A percentile compares a stretch with the other conserved stretches of the same genome.
These are phyloP conservation scores for Proteles cristata DNA, from an alignment of 2,113 vertebrate species.

Conservation along the genomic window DNA sequence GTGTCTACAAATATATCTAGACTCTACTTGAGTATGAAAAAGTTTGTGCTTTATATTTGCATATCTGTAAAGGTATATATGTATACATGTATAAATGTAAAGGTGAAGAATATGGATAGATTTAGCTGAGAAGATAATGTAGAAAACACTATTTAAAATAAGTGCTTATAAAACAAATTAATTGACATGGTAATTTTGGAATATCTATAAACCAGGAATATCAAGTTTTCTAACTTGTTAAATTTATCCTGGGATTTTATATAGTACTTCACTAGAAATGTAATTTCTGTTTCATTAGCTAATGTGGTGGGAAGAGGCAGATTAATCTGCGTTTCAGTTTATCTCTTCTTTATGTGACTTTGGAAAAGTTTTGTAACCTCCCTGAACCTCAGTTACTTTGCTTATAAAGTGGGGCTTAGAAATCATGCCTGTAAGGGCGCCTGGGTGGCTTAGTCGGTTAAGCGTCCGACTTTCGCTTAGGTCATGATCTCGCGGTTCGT, in stretches of 20 bases:
- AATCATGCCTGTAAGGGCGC: background rate
- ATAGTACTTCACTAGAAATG: slow-evolving; percentile 13
- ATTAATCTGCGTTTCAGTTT: slow-evolving; percentile 20
- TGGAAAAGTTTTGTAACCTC: background rate
- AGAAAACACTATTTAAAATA: background rate
- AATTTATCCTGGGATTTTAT: slow-evolving; percentile 39
- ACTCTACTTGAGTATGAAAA: background rate
- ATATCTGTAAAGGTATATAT: background rate
- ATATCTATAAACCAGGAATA: slow-evolving; percentile 22
- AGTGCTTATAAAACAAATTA: slow-evolving; percentile 32
- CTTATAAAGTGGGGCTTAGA: background rate
- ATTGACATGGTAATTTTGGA: background rate
- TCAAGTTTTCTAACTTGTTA: slow-evolving; percentile 7
- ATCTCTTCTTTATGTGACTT: background rate
- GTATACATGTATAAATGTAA: background rate
- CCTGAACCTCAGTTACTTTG: background rate
- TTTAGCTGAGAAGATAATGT: slow-evolving; percentile 21
- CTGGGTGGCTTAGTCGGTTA: too few species aligned
- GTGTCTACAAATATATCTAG: background rate
- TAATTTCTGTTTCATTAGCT: background rate
- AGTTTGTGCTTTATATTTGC: background rate
- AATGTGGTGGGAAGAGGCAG: background rate
- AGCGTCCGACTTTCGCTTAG: too few species aligned
- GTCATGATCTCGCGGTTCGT: too few species aligned
- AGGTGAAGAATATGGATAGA: background rate